Evolutionary conservation across 2,113 vertebrate genomes (phyloP).

Genomic region (Gymnorhina tibicen): DNA sequence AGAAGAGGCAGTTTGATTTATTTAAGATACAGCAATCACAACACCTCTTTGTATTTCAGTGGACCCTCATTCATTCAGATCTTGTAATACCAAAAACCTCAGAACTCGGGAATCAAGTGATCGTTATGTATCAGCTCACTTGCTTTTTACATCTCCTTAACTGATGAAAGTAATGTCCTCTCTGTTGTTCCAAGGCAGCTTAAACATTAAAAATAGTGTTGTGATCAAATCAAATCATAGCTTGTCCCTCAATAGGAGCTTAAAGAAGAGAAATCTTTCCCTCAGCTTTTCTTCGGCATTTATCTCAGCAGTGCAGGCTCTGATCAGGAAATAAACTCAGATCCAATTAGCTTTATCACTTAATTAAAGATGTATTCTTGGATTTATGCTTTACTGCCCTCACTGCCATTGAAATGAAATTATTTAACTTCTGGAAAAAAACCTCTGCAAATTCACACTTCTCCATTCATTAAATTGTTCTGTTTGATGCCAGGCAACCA

Average conservation of each 20-base stretch:
- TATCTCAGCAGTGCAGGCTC: slow-evolving; percentile 32
- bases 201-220: neutral
- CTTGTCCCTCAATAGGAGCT: neutral
- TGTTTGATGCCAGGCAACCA: neutral
- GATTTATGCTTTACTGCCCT: slow-evolving; percentile 39
- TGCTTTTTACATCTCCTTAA: neutral
- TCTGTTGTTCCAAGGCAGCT: neutral
- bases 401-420: slow-evolving; percentile 10
- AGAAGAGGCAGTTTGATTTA: neutral
- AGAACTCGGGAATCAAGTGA: neutral
- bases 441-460: neutral
- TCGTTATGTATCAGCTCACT: neutral
- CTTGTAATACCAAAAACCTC: neutral
- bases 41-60: neutral
- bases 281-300: slow-evolving; percentile 16
- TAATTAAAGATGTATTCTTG: slow-evolving; percentile 45
- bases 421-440: slow-evolving; percentile 4
- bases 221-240: neutral
- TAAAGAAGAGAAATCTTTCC: slow-evolving; percentile 1
- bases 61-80: neutral
- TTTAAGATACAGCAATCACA: neutral
- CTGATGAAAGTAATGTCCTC: neutral
- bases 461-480: neutral
- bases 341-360: slow-evolving; percentile 52
- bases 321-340: slow-evolving; percentile 60